These are phyloP conservation scores for Drosophila ogumai DNA, from an alignment of 1,140 invertebrate genomes.

Conservation along the genomic window DNA sequence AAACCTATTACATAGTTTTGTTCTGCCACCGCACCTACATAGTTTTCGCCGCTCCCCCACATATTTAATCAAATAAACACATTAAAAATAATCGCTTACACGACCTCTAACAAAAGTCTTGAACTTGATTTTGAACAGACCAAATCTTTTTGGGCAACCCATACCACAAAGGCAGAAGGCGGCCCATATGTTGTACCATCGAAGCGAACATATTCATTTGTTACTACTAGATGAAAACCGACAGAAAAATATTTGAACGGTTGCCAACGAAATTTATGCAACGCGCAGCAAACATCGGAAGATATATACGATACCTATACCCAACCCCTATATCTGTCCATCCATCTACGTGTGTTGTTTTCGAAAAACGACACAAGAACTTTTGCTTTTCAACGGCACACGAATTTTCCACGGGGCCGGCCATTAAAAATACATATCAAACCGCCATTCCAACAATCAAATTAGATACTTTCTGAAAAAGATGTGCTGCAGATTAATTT, in stretches of 20 bases:
- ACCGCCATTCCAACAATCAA: conserved; percentile 43
- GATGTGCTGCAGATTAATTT: conserved; percentile 27
- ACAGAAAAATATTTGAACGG: conserved; percentile 71
- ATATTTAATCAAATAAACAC: conserved; percentile 33
- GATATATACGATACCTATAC: conserved; percentile 40
- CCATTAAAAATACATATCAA: conserved; percentile 41
- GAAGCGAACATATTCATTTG: conserved; percentile 70
- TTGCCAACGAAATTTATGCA: conserved; percentile 78
- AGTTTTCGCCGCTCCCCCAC: not conserved
- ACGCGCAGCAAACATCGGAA: conserved; percentile 50
- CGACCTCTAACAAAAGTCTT: conserved; percentile 59
- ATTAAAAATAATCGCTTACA: conserved; percentile 24
- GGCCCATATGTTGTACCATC: conserved; percentile 49
- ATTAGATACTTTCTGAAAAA: conserved; percentile 25
- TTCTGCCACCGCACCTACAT: not conserved
- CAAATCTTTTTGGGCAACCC: conserved; percentile 22
- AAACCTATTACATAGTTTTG: conserved; percentile 13
- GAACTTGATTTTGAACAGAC: conserved; percentile 75
- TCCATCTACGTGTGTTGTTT: conserved; percentile 41
- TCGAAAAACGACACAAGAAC: conserved; percentile 17
- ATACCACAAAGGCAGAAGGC: not conserved
- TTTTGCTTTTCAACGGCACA: conserved; percentile 52
- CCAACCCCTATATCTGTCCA: conserved; percentile 18
- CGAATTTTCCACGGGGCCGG: conserved; percentile 47
- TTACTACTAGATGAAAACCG: conserved; percentile 63